Evolutionary conservation across 2,797 vertebrate genomes (phyloP).

Genomic region (Rousettus madagascariensis): DNA sequence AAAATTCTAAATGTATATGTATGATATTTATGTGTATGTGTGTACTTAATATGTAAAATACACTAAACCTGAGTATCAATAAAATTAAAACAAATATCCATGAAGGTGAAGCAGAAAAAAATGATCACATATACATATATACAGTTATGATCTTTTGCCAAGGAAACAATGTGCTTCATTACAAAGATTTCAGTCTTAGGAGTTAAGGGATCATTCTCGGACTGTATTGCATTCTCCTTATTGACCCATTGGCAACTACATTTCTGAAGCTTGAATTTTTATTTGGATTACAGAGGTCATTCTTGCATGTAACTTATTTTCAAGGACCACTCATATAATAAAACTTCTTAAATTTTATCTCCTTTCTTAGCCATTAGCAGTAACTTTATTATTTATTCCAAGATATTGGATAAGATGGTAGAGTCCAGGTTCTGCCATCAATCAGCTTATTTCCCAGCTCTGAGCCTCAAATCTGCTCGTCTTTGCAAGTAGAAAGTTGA

Average conservation of each 20-base stretch:
- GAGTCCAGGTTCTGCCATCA: neutral
- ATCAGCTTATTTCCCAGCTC: neutral
- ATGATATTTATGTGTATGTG: neutral
- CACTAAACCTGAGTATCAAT: neutral
- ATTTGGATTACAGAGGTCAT: neutral
- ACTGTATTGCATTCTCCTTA: neutral
- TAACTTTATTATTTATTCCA: neutral
- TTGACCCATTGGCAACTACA: neutral
- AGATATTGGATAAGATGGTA: neutral
- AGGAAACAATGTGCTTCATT: neutral
- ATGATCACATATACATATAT: neutral
- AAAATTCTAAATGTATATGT: neutral
- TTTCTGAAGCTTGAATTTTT: neutral
- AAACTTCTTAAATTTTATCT: neutral
- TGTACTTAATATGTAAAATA: neutral
- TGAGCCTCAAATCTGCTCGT: neutral
- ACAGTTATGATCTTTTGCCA: neutral
- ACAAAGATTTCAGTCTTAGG: neutral
- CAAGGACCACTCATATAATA: neutral
- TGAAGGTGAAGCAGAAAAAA: neutral
- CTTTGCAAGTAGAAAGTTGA: neutral
- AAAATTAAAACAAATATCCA: constrained; percentile 29
- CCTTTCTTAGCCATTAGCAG: neutral
- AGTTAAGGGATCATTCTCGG: neutral
- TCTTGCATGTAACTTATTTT: neutral